Percentiles rank a stretch among this genome's conserved stretches.
Conservation (phyloP, 2,797 vertebrate genomes). For the Leuciscus waleckii region DNA sequence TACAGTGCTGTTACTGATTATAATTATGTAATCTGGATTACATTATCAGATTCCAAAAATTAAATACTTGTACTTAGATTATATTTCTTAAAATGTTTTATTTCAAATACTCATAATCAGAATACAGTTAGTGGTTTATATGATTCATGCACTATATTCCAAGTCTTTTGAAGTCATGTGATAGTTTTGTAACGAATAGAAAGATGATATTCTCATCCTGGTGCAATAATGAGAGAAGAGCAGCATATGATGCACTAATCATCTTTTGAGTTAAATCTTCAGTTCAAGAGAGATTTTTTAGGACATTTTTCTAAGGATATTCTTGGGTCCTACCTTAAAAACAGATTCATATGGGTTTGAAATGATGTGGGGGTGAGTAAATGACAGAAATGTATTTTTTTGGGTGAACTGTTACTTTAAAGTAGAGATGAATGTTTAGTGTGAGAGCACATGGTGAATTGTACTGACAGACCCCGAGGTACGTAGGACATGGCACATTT, state of each 20-base stretch:
- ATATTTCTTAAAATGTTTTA: too few relatives aligned
- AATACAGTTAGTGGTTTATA: not conserved
- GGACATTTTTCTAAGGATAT: not conserved
- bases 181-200: not conserved
- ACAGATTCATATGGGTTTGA: not conserved
- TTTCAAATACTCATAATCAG: not conserved
- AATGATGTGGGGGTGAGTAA: constrained; percentile 11
- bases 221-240: not conserved
- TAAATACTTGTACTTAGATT: too few relatives aligned
- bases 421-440: constrained; percentile 15
- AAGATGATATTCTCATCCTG: not conserved
- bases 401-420: constrained; percentile 29
- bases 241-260: not conserved
- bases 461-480: constrained; percentile 44
- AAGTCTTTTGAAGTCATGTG: not conserved
- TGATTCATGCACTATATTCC: not conserved
- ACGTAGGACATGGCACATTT: constrained; percentile 31
- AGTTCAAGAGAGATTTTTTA: not conserved
- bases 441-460: constrained; percentile 44
- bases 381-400: constrained; percentile 13
- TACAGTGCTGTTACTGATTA: too few relatives aligned
- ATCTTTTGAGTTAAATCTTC: not conserved
- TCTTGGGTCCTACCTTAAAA: not conserved
- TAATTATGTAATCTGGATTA: too few relatives aligned
- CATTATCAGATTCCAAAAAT: too few relatives aligned